phyloP scores from a whole-genome alignment of 2,797 vertebrate genomes.

The Intellagama lesueurii region DNA sequence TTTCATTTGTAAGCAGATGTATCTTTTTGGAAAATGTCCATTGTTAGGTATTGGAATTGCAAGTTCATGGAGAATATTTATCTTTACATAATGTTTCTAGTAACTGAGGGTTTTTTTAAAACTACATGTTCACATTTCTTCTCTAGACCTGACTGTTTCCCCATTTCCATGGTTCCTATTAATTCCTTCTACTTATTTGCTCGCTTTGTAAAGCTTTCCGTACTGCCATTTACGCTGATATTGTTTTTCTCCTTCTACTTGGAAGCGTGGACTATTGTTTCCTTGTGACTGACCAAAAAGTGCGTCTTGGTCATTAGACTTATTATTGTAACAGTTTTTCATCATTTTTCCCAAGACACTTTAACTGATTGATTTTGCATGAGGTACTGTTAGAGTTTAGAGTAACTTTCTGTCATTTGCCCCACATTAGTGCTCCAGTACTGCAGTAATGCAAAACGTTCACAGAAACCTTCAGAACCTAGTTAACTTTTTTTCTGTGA shows the following conservation, averaged over 20 bases:
- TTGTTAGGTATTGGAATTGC: neutral
- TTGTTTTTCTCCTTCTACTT: conserved; percentile 17
- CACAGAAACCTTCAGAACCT: conserved; percentile 53
- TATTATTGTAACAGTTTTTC: conserved; percentile 62
- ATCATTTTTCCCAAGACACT: conserved; percentile 47
- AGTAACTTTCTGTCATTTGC: conserved; percentile 60
- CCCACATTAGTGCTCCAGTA: conserved; percentile 60
- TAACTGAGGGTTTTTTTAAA: neutral
- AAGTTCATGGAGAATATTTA: neutral
- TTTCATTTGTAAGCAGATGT: neutral
- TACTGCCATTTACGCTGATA: too few species aligned
- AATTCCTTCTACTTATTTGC: neutral
- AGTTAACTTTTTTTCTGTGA: conserved; percentile 49
- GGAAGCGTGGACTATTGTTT: conserved; percentile 12
- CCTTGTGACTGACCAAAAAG: conserved; percentile 44
- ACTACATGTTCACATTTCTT: neutral
- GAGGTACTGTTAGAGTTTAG: conserved; percentile 34
- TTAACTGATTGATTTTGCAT: conserved; percentile 61
- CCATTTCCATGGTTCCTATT: neutral
- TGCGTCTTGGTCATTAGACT: conserved; percentile 55
- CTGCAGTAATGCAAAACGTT: neutral
- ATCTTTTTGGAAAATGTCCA: neutral
- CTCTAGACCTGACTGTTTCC: conserved; percentile 11
- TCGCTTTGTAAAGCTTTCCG: neutral
- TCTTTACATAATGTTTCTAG: neutral